These are phyloP conservation scores for Mustelus asterias DNA, from an alignment of 2,113 vertebrate species.

Conservation along the genomic window DNA sequence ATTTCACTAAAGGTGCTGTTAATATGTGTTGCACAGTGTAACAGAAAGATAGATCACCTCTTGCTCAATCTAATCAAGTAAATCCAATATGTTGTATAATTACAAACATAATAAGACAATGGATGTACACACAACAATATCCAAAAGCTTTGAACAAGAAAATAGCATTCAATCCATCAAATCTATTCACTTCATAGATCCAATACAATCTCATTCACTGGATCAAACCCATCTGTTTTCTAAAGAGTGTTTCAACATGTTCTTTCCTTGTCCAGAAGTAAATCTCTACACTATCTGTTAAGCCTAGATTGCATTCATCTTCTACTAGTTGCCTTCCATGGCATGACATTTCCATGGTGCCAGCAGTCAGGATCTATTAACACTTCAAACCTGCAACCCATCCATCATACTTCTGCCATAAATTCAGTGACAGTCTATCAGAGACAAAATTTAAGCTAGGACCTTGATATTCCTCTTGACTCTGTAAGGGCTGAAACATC, in stretches of 20 bases:
- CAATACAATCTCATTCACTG: not conserved
- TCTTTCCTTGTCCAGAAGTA: not conserved
- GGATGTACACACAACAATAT: not conserved
- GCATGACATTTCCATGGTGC: not conserved
- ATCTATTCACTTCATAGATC: not conserved
- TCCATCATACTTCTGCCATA: not conserved
- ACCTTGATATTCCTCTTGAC: not conserved
- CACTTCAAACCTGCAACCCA: not conserved
- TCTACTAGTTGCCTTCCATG: not conserved
- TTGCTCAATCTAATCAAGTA: conserved; percentile 23
- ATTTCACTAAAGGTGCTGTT: not conserved
- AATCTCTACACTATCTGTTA: not conserved
- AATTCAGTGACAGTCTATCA: not conserved
- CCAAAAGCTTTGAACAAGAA: not conserved
- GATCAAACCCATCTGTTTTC: not conserved
- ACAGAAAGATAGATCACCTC: not conserved
- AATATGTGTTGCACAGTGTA: not conserved
- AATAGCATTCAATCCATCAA: not conserved
- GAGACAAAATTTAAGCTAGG: too few relatives aligned
- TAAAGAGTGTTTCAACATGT: not conserved
- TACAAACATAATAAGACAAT: not conserved
- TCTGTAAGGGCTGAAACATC: not conserved
- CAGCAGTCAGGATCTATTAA: not conserved
- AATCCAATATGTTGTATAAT: not conserved
- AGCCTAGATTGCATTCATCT: not conserved